phyloP scores from a whole-genome alignment of 2,113 vertebrate genomes.

The Pomatostomus ruficeps region DNA sequence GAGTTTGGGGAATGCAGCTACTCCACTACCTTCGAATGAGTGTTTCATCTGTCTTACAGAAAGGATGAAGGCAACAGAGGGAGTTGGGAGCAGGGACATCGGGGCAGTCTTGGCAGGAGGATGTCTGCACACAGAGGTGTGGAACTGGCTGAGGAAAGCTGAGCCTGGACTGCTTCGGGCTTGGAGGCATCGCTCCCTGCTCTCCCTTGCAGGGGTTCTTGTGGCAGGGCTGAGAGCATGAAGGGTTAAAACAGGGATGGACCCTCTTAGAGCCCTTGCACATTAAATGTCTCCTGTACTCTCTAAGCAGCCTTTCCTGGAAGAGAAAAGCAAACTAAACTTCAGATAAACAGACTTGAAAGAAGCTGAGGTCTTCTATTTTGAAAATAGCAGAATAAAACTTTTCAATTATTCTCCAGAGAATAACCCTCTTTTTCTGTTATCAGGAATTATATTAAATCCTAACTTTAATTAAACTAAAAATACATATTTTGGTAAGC shows the following conservation, averaged over 20 bases:
- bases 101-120: not conserved
- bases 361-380: not conserved
- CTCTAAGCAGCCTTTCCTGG: not conserved
- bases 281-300: not conserved
- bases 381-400: not conserved
- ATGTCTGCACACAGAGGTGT: not conserved
- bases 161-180: not conserved
- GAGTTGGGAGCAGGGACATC: not conserved
- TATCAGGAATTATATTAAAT: not conserved
- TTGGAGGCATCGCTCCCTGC: accelerated
- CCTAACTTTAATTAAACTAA: not conserved
- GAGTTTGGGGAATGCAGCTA: not conserved
- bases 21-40: not conserved
- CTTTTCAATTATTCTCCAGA: not conserved
- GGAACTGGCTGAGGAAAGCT: not conserved
- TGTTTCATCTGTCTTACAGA: not conserved
- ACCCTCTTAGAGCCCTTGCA: not conserved
- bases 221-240: not conserved
- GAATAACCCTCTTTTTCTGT: not conserved
- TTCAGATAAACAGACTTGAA: not conserved
- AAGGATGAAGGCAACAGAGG: not conserved
- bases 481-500: not conserved
- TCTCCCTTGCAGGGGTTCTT: accelerated
- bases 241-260: not conserved
- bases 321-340: not conserved